These are phyloP conservation scores for Drosophila quinaria DNA, from an alignment of 2,888 invertebrate species.

Conservation along the genomic window DNA sequence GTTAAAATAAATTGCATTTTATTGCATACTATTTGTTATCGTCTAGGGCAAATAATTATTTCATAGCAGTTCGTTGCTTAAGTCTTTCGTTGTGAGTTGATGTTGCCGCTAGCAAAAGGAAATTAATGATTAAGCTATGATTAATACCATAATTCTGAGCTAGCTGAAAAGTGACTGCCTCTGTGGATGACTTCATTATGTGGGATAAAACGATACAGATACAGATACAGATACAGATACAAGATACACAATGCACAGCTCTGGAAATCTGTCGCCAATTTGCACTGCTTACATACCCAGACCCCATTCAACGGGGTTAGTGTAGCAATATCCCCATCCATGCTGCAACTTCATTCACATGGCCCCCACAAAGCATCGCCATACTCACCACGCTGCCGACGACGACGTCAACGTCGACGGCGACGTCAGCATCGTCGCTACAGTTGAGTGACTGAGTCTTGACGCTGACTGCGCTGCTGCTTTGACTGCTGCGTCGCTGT, in stretches of 20 bases:
- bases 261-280: conserved; percentile 74
- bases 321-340: conserved; percentile 64
- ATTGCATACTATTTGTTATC: conserved; percentile 53
- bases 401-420: conserved; percentile 21
- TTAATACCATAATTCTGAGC: conserved; percentile 69
- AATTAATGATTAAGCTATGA: conserved; percentile 68
- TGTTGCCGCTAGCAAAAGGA: conserved; percentile 42
- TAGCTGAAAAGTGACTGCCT: conserved; percentile 50
- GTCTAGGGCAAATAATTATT: conserved; percentile 64
- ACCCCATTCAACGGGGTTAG: conserved; percentile 61
- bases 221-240: conserved; percentile 17
- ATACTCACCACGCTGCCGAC: conserved; percentile 44
- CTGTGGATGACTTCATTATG: conserved; percentile 60
- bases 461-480: conserved; percentile 44
- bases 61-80: conserved; percentile 55
- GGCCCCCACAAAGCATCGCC: conserved; percentile 43
- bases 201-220: conserved; percentile 25
- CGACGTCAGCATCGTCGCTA: conserved; percentile 47
- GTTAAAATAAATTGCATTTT: conserved; percentile 68
- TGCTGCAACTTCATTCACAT: conserved; percentile 76
- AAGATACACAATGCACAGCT: conserved; percentile 46
- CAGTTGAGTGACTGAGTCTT: conserved; percentile 74
- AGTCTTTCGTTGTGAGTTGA: conserved; percentile 63
- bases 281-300: conserved; percentile 50
- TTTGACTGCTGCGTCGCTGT: conserved; percentile 38